These are phyloP conservation scores for Ischnura elegans DNA, from an alignment of 2,888 invertebrate genomes.

Conservation along the genomic window DNA sequence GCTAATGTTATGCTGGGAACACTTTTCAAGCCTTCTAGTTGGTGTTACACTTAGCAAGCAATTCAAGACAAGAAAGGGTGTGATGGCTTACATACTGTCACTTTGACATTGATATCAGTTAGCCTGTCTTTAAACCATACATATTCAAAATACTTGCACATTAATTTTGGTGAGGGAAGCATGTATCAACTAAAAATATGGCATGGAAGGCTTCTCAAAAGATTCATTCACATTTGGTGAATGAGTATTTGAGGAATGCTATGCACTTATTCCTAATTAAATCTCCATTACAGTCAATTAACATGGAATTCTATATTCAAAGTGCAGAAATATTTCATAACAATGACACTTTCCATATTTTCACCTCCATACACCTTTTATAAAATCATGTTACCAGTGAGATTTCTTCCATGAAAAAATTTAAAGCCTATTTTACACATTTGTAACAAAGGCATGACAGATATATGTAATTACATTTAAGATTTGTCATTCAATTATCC, in stretches of 20 bases:
- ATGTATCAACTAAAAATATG: slow-evolving; percentile 29
- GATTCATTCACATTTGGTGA: slow-evolving; percentile 12
- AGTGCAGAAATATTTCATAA: slow-evolving; percentile 50
- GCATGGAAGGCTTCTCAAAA: slow-evolving; percentile 27
- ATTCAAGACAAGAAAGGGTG: slow-evolving; percentile 37
- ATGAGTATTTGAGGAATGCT: neutral
- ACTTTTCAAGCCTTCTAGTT: slow-evolving; percentile 55
- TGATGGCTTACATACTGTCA: slow-evolving; percentile 43
- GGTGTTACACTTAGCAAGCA: slow-evolving; percentile 67
- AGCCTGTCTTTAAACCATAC: slow-evolving; percentile 40
- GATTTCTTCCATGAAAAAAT: slow-evolving; percentile 41
- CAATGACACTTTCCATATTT: slow-evolving; percentile 32
- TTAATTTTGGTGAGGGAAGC: slow-evolving; percentile 11
- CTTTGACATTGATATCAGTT: slow-evolving; percentile 41
- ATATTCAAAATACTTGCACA: slow-evolving; percentile 23
- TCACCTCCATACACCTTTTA: slow-evolving; percentile 7
- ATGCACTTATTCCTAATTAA: neutral
- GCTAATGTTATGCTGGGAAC: slow-evolving; percentile 33
- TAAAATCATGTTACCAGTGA: slow-evolving; percentile 14
- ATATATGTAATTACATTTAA: slow-evolving; percentile 45
- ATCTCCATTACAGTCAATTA: slow-evolving; percentile 20
- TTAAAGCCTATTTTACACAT: slow-evolving; percentile 40
- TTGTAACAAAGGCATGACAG: slow-evolving; percentile 62
- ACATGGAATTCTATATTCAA: slow-evolving; percentile 46
- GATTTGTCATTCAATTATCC: slow-evolving; percentile 46